phyloP scores from a whole-genome alignment of 2,888 invertebrate species.

The Tetragonula carbonaria region DNA sequence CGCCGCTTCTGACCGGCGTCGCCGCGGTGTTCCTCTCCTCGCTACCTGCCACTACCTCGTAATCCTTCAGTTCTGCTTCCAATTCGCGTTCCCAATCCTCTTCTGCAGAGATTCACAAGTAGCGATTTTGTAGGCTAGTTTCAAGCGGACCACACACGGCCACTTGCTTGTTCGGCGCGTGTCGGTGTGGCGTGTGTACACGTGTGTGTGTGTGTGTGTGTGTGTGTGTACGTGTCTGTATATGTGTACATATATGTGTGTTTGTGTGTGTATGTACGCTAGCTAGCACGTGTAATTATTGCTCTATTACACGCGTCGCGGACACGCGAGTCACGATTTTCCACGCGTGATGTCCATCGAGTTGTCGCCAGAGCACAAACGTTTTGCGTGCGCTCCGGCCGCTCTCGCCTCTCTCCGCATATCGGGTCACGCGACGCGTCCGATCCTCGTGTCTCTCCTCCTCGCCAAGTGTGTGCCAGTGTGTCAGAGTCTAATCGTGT shows the following conservation, averaged over 20 bases:
- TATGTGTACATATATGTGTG: no score
- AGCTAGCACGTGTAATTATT: no score
- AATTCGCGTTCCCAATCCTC: conserved; percentile 98
- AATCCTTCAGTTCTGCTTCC: conserved; percentile 97
- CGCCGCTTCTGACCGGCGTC: conserved; percentile 11
- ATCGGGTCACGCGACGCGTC: conserved; percentile 49
- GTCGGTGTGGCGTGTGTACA: not conserved
- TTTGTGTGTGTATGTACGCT: not conserved
- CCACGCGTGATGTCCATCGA: not conserved
- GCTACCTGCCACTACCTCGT: conserved; percentile 92
- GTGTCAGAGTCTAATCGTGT: conserved; percentile 40
- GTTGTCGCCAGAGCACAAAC: not conserved
- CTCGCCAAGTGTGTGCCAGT: conserved; percentile 13
- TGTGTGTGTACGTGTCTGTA: not conserved
- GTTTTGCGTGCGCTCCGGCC: not conserved
- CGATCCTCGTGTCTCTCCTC: not conserved
- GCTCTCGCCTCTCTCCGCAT: conserved; percentile 43
- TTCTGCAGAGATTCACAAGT: conserved; percentile 85
- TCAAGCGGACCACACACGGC: conserved; percentile 77
- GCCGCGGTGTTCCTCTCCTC: conserved; percentile 60
- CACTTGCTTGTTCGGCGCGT: conserved; percentile 36
- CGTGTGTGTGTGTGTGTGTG: not conserved
- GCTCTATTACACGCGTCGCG: not conserved
- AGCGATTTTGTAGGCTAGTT: conserved; percentile 79
- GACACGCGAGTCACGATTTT: conserved; percentile 3